Base-by-base conservation (phyloP, 2,113 vertebrate species). In the Scolopax mira region DNA sequence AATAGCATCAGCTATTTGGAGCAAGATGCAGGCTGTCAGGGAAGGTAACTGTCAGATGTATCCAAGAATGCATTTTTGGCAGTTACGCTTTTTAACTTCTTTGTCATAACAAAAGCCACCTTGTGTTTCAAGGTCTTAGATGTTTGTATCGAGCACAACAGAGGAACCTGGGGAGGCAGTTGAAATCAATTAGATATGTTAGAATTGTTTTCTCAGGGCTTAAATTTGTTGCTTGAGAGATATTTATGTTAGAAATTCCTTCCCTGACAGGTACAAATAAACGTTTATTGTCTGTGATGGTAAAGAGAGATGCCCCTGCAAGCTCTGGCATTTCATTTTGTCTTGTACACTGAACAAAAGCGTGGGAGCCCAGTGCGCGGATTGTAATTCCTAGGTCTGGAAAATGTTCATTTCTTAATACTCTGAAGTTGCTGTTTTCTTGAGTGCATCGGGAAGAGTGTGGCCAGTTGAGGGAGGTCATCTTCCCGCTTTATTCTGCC, bases 181-280 rank as follows among this genome's bases (percentile, higher is more conserved):
- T 92, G 73, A 88, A 79, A 84, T 94, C 91, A 91, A 93, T 94
- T 95, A 92, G 75, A 52, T 41, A 37, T 7, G 28, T 96, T 96
- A 72, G 77, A 84, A 92, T 96, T 80, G 73, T 95, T 94, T 96
- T 94, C 73, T 88, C 41, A 62, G 46, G 82, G 39, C 73, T 72
- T 79, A 51, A 81, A 88, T 70, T 80, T 90, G 48, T 88, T 93
- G 60, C 73, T 94, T 72, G 49, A 88, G 83, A 64, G 69, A 57
- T 88, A 84, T 93, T 97, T 97, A 79, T 54, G 58, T 93, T 96
- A 89, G 96, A 93, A 84, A 95, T 97, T 96, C 96, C 66, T 96
- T 93, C 66, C 61, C 46, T 96, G 96, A 96, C 94, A 95, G 93
- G 61, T 93, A 92, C 92, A 96, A 97, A 96, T 96, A 96, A 97